Percentiles rank a stretch among this genome's conserved stretches.
These are phyloP conservation scores for Melanotaenia maccullochi DNA, from an alignment of 2,797 vertebrate species.

Conservation along the genomic window DNA sequence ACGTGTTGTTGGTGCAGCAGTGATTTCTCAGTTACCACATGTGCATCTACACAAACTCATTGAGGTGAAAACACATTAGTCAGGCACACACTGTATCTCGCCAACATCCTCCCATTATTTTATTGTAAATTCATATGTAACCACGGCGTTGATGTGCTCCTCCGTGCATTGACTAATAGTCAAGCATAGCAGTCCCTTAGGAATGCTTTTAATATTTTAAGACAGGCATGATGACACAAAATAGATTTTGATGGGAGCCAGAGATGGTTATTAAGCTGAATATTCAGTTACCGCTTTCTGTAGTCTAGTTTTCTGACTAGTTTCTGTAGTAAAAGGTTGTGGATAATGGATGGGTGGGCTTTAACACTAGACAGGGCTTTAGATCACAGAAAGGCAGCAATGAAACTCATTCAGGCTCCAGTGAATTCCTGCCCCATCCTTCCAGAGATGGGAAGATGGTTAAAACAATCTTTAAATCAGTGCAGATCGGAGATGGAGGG, in stretches of 20 bases:
- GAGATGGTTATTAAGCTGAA: conserved; percentile 59
- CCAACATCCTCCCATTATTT: conserved; percentile 15
- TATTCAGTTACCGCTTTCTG: conserved; percentile 56
- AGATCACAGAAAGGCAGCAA: conserved; percentile 67
- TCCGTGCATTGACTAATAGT: conserved; percentile 25
- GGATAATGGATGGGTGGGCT: conserved; percentile 69
- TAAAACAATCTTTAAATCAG: conserved; percentile 72
- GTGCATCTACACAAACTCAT: conserved; percentile 15
- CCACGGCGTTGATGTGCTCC: background rate
- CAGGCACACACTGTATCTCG: conserved; percentile 17
- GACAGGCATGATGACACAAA: conserved; percentile 40
- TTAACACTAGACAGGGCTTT: conserved; percentile 67
- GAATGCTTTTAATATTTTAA: conserved; percentile 41
- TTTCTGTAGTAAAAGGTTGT: conserved; percentile 42
- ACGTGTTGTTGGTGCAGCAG: conserved; percentile 31
- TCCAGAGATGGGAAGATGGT: conserved; percentile 40
- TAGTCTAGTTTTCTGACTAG: conserved; percentile 18
- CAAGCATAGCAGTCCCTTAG: conserved; percentile 15
- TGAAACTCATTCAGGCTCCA: conserved; percentile 54
- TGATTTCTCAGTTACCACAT: conserved; percentile 58
- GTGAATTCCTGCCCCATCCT: conserved; percentile 46
- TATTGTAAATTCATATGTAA: conserved; percentile 12
- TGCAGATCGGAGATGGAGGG: conserved; percentile 64
- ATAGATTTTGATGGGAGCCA: conserved; percentile 39
- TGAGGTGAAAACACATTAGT: conserved; percentile 36